phyloP scores from a whole-genome alignment of 2,113 vertebrate genomes.

The Ifrita kowaldi region DNA sequence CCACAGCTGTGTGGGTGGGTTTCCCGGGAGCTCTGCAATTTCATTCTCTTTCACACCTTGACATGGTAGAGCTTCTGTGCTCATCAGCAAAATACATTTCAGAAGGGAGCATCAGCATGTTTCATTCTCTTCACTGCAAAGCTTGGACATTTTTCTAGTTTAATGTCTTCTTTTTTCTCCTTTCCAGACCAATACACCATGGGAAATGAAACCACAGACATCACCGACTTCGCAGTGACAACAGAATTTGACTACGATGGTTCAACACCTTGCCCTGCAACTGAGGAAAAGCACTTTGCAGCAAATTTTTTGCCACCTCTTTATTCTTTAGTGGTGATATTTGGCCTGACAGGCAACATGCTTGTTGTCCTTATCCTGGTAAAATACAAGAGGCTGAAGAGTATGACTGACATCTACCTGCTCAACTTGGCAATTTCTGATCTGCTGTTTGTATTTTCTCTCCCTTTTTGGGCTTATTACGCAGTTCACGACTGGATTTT shows the following conservation, averaged over 20 bases:
- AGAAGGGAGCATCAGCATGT: rapidly evolving
- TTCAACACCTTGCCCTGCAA: not conserved
- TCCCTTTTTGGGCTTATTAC: slow-evolving; percentile 84
- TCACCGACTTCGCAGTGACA: rapidly evolving
- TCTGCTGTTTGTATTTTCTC: slow-evolving; percentile 76
- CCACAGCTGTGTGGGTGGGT: not conserved
- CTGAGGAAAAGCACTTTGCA: not conserved
- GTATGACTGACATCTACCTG: slow-evolving; percentile 89
- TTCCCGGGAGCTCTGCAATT: not conserved
- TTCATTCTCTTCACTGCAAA: not conserved
- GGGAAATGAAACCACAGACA: not conserved
- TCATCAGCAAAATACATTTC: not conserved
- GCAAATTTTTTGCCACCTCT: slow-evolving; percentile 72
- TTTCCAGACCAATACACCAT: not conserved
- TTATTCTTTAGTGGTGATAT: slow-evolving; percentile 78
- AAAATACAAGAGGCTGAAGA: slow-evolving; percentile 72
- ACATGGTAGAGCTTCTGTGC: rapidly evolving
- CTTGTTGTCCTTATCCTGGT: slow-evolving; percentile 82
- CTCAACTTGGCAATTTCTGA: slow-evolving; percentile 87
- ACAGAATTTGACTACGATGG: not conserved
- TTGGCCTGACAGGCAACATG: slow-evolving; percentile 82
- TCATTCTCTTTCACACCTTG: not conserved
- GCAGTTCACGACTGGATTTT: slow-evolving; percentile 76
- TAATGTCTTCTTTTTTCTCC: not conserved
- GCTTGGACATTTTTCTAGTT: not conserved